Conservation (phyloP, 2,888 invertebrate species). For the Microplitis deprimator region DNA sequence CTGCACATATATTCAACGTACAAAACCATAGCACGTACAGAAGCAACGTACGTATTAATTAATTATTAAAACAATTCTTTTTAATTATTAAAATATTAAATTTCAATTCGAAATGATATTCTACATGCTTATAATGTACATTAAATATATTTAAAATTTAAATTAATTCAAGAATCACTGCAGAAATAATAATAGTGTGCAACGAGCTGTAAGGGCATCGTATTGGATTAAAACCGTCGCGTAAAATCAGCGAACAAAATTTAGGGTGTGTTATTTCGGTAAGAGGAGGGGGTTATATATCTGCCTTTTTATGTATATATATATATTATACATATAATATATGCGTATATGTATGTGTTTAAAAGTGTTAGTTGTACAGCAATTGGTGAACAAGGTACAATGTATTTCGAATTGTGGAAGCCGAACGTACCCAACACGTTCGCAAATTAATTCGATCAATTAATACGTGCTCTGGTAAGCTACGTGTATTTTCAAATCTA, state of each 20-base stretch:
- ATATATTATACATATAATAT: not conserved
- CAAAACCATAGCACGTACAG: not conserved
- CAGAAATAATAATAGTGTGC: conserved; percentile 16
- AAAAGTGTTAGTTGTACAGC: conserved; percentile 4
- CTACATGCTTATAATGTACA: not conserved
- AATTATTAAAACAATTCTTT: not conserved
- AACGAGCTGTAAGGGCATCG: conserved; percentile 29
- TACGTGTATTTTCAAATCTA: conserved; percentile 38
- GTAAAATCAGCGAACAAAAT: conserved; percentile 35
- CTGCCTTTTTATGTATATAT: not conserved
- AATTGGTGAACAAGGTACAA: conserved; percentile 27
- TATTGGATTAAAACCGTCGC: conserved; percentile 32
- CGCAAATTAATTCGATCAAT: conserved; percentile 64
- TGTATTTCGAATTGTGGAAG: conserved; percentile 19
- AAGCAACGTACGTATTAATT: not conserved
- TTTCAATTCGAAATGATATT: not conserved
- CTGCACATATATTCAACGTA: too few species aligned
- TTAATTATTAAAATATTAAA: not conserved
- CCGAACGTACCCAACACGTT: conserved; percentile 37
- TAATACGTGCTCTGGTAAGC: conserved; percentile 59
- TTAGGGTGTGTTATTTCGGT: conserved; percentile 17
- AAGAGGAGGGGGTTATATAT: not conserved
- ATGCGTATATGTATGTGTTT: conserved; percentile 13
- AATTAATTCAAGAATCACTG: conserved; percentile 1
- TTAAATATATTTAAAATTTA: conserved; percentile 38